Percentiles rank a stretch among this genome's conserved stretches.
These are phyloP conservation scores for Holothuria glaberrima DNA, from an alignment of 35 echinoderm and acorn worm species.

Conservation along the genomic window DNA sequence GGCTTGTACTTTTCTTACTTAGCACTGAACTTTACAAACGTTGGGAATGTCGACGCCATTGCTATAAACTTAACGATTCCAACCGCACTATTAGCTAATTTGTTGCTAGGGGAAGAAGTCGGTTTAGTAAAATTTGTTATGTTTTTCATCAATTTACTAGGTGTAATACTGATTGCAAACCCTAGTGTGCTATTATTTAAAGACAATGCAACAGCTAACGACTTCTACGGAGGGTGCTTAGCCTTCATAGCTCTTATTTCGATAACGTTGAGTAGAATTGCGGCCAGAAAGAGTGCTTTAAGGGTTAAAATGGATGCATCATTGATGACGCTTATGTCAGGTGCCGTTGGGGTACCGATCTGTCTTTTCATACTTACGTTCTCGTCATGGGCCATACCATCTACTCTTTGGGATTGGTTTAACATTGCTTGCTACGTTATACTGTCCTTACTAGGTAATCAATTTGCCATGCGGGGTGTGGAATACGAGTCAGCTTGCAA, in stretches of 20 bases:
- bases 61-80: constrained; percentile 7
- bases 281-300: background rate
- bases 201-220: too few relatives aligned
- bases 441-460: too few relatives aligned
- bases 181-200: background rate
- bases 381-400: too few relatives aligned
- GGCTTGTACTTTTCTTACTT: constrained; percentile 14
- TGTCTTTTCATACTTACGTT: background rate
- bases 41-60: constrained; percentile 30
- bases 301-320: constrained; percentile 7
- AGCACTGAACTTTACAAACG: constrained; percentile 8
- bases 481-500: too few relatives aligned
- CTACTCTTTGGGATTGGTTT: too few relatives aligned
- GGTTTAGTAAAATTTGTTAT: background rate
- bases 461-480: too few relatives aligned
- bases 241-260: background rate
- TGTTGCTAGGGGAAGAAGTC: background rate
- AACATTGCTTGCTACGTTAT: too few relatives aligned
- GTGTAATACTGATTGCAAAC: background rate
- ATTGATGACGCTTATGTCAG: constrained; percentile 24
- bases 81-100: background rate
- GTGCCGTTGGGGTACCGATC: background rate
- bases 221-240: constrained; percentile 5
- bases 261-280: constrained; percentile 18
- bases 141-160: constrained; percentile 8